phyloP scores from a whole-genome alignment of 2,888 invertebrate species.

The Leucophenga maculata region DNA sequence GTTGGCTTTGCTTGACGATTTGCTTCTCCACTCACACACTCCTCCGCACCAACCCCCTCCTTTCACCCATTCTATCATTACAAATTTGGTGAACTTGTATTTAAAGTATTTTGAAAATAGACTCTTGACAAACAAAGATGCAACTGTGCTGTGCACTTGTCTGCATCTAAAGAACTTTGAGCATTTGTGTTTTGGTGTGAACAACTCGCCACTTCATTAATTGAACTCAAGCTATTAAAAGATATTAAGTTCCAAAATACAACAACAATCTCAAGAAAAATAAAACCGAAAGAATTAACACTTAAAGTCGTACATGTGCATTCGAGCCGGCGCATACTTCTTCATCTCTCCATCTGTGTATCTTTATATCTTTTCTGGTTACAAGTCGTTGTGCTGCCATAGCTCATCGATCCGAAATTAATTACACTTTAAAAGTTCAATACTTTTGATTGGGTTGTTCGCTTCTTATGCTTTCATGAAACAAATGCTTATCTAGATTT shows the following conservation, averaged over 20 bases:
- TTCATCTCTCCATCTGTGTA: neutral
- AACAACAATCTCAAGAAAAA: slow-evolving; percentile 5
- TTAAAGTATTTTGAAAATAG: slow-evolving; percentile 46
- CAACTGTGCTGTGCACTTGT: neutral
- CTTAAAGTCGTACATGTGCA: slow-evolving; percentile 1
- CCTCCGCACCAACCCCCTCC: neutral
- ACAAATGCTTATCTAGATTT: too few relatives aligned
- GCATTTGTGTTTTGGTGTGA: slow-evolving; percentile 56
- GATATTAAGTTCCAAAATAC: slow-evolving; percentile 56
- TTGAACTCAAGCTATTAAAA: slow-evolving; percentile 63
- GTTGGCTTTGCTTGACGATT: slow-evolving; percentile 41
- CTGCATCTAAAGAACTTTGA: neutral
- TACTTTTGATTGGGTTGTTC: slow-evolving; percentile 36
- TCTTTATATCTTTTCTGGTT: slow-evolving; percentile 25
- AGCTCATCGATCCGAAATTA: slow-evolving; percentile 52
- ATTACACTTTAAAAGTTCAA: slow-evolving; percentile 37
- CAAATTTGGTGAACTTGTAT: slow-evolving; percentile 40
- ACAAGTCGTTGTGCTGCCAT: slow-evolving; percentile 9
- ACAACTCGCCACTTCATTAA: slow-evolving; percentile 66
- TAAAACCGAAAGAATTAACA: slow-evolving; percentile 12
- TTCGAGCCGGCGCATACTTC: slow-evolving; percentile 33
- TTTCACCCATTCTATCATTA: neutral
- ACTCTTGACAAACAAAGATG: slow-evolving; percentile 15
- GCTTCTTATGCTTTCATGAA: too few relatives aligned
- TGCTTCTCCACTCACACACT: slow-evolving; percentile 7